phyloP scores from a whole-genome alignment of 2,888 invertebrate species.

The Gisinianus flammeolus region DNA sequence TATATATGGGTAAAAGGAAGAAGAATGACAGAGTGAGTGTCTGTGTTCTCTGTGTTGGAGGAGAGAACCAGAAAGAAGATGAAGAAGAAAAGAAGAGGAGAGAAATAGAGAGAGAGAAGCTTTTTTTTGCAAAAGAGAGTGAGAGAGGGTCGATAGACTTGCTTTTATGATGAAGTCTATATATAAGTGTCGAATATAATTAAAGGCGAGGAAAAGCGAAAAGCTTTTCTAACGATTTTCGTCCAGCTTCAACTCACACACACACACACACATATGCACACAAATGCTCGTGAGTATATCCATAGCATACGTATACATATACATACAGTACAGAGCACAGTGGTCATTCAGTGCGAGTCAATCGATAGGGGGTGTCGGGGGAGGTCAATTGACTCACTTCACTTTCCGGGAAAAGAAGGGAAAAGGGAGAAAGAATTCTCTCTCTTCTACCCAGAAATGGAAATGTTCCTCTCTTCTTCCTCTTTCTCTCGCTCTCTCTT shows the following conservation, averaged over 20 bases:
- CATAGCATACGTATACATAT: not conserved
- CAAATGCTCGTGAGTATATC: not conserved
- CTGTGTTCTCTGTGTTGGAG: not conserved
- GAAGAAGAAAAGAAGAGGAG: not conserved
- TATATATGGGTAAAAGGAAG: not conserved
- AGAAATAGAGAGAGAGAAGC: constrained; percentile 9
- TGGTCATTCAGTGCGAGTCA: constrained; percentile 47
- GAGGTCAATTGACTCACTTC: constrained; percentile 59
- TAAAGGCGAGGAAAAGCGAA: constrained; percentile 49
- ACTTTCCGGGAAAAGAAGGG: constrained; percentile 45
- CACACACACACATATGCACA: not conserved
- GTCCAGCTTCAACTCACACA: constrained; percentile 14
- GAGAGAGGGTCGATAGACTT: constrained; percentile 43
- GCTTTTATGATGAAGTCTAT: constrained; percentile 48
- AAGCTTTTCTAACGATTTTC: constrained; percentile 48
- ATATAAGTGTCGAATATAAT: constrained; percentile 53
- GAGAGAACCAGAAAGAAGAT: not conserved
- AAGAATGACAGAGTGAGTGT: not conserved
- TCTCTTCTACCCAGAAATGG: not conserved
- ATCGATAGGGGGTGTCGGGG: constrained; percentile 59
- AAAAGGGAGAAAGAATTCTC: constrained; percentile 20
- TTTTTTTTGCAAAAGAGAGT: constrained; percentile 7
- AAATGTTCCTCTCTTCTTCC: not conserved
- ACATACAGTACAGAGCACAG: not conserved
- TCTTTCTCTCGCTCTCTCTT: constrained; percentile 14